phyloP scores from a whole-genome alignment of 2,797 vertebrate species.

The Mormyrops attenuatus region DNA sequence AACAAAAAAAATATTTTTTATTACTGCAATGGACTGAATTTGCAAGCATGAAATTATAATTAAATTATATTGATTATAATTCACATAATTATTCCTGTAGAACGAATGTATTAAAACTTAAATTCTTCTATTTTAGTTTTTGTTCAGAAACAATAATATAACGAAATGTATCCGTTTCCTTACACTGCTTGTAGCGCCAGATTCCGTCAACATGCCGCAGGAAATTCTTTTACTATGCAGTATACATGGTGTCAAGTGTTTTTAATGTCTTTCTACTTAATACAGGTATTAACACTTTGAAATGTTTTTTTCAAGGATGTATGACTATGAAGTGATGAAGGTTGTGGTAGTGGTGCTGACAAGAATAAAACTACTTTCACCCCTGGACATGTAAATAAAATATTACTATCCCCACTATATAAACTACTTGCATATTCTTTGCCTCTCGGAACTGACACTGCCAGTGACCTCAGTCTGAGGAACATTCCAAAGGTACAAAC shows the following conservation, averaged over 20 bases:
- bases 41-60: background rate
- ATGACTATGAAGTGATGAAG: background rate
- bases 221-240: background rate
- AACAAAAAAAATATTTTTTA: background rate
- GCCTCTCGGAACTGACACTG: background rate
- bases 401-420: background rate
- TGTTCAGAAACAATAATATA: background rate
- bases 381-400: background rate
- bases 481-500: background rate
- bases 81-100: no score
- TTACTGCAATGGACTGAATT: background rate
- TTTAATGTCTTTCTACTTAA: background rate
- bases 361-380: background rate
- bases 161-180: background rate
- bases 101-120: background rate
- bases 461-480: background rate
- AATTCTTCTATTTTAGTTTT: background rate
- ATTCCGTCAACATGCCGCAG: background rate
- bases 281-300: background rate
- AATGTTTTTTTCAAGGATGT: background rate
- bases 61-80: no score
- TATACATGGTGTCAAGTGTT: background rate
- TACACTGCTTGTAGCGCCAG: background rate
- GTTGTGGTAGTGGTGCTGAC: background rate
- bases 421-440: background rate